Conservation (phyloP, 1,140 invertebrate genomes). For the Triops cancriformis region DNA sequence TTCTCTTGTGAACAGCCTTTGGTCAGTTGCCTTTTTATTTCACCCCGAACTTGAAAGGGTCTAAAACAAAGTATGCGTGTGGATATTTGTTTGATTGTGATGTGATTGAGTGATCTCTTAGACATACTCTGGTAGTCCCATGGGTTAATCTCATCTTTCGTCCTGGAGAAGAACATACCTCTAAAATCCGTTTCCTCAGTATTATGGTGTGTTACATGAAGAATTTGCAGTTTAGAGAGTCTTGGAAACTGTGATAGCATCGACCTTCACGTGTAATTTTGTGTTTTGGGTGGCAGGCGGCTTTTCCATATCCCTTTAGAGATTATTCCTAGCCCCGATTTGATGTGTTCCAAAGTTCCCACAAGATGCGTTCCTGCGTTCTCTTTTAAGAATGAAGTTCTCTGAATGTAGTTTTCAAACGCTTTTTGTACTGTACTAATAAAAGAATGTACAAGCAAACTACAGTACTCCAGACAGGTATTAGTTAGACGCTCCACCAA, state of each 20-base stretch:
- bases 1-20: background rate
- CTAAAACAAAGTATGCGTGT: background rate
- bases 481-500: background rate
- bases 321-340: background rate
- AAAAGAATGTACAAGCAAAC: background rate
- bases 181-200: background rate
- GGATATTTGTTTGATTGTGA: background rate
- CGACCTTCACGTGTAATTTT: background rate
- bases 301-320: background rate
- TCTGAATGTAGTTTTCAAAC: background rate
- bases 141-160: background rate
- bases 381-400: background rate
- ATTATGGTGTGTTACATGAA: background rate
- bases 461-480: background rate
- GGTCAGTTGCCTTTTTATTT: background rate
- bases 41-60: background rate
- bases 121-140: background rate
- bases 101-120: slow-evolving; percentile 8
- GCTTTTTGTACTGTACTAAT: slow-evolving; percentile 2
- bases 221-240: background rate
- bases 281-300: background rate
- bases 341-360: background rate
- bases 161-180: background rate
- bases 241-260: background rate
- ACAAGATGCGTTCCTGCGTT: background rate